Base-by-base conservation (phyloP, 2,797 vertebrate genomes). In the Pterois miles region DNA sequence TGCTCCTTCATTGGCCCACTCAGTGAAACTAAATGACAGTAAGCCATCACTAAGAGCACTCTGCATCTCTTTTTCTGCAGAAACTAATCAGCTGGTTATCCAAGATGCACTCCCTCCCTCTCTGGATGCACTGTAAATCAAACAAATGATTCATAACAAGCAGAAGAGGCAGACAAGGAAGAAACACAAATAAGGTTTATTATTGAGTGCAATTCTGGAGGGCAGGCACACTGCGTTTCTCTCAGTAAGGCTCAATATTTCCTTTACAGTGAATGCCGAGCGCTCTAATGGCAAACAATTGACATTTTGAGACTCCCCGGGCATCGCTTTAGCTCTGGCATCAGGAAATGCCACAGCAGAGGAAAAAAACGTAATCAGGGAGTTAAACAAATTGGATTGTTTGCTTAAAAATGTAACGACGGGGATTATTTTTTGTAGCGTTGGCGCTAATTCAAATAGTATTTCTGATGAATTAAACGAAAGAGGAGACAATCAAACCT, bases 221-320 rank as follows among this genome's bases (percentile, higher is more conserved):
- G 65, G 62, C 71, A 77, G 71, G 25, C 65, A 75, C 52, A 29
- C 38, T 53, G 63, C 38, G 25, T 72, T 75, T 83, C 71, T 67
- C 66, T 84, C 34, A 82, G 65, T 25, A 6, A 62, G 53, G 58
- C 48, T 80, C 54, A 65, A 25, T 87, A 71, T 83, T 86, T 85
- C 58, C 38, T 70, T 72, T 50, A 27, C 57, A 71, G 71, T 64
- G 66, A 82, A 81, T 82, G 68, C 48, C 71, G 81, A 83, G 68
- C 23, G 25, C 84, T 86, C 60, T 89, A 85, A 91, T 86, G 80
- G 85, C 80, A 81, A 83, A 82, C 74, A 75, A 72, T 82, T 91
- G 86, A 90, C 87, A 92, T 93, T 92, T 94, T 74, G 36, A 76
- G 75, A 66, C 82, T 89, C 84, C 74, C 14, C 4, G 62, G 78